Percentiles rank a stretch among this genome's conserved stretches.
These are phyloP conservation scores for Julus scandinavius DNA, from an alignment of 2,888 invertebrate species.

Conservation along the genomic window DNA sequence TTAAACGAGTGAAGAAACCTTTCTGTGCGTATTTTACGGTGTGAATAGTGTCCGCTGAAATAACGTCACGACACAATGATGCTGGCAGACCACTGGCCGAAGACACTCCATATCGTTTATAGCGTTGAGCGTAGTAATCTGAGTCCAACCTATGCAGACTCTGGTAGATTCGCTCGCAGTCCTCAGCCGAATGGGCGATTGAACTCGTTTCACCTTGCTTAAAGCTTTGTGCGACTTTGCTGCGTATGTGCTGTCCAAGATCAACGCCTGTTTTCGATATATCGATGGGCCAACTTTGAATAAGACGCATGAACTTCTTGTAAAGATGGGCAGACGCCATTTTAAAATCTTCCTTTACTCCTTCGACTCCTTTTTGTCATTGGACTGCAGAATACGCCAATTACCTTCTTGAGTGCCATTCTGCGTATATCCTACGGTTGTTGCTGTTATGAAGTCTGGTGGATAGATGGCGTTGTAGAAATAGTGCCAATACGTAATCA, in stretches of 20 bases:
- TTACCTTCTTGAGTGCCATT: neutral
- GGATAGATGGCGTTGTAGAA: too few relatives aligned
- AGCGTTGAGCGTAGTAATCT: conserved; percentile 15
- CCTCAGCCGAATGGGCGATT: conserved; percentile 1
- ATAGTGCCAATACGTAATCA: too few relatives aligned
- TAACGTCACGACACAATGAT: conserved; percentile 3
- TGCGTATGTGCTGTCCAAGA: conserved; percentile 49
- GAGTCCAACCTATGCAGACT: neutral
- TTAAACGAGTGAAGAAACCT: neutral
- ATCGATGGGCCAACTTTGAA: conserved; percentile 50
- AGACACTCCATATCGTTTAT: neutral
- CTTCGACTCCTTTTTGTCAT: neutral
- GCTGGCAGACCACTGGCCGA: conserved; percentile 53
- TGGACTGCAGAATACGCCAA: neutral
- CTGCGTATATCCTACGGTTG: neutral
- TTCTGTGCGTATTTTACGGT: neutral
- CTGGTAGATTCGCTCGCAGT: conserved; percentile 47
- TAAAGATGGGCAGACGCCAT: conserved; percentile 31
- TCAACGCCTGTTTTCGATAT: conserved; percentile 42
- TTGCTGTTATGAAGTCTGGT: too few relatives aligned
- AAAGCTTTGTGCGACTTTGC: conserved; percentile 31
- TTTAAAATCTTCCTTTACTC: neutral
- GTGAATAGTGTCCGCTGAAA: conserved; percentile 60
- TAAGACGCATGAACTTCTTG: conserved; percentile 46
- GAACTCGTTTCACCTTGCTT: conserved; percentile 47